Conservation (phyloP, 2,113 vertebrate genomes). For the Thalassarche chlororhynchos region DNA sequence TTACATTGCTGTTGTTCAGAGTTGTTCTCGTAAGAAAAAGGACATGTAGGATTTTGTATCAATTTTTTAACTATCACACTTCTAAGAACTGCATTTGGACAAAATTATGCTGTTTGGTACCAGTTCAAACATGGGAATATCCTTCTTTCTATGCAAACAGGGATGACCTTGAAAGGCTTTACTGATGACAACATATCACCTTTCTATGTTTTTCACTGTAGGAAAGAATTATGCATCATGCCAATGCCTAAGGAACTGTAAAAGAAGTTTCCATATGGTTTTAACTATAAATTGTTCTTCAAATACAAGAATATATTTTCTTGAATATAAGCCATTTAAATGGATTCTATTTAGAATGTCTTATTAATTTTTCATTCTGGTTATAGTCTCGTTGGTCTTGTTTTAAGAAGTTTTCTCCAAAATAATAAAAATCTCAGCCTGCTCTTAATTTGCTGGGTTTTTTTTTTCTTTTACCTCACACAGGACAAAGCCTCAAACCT, state of each 20-base stretch:
- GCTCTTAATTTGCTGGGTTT: not conserved
- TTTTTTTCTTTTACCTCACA: not conserved
- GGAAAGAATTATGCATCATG: not conserved
- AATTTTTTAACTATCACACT: not conserved
- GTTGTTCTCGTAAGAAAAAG: not conserved
- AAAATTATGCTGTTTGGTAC: not conserved
- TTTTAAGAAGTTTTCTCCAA: not conserved
- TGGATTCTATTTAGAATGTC: not conserved
- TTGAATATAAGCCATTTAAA: conserved; percentile 2
- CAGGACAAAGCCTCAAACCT: not conserved
- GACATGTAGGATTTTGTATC: not conserved
- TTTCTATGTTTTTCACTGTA: not conserved
- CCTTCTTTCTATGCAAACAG: not conserved
- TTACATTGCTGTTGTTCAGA: not conserved
- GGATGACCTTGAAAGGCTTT: not conserved
- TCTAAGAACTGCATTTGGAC: not conserved
- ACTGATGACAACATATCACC: not conserved
- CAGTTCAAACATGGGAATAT: not conserved
- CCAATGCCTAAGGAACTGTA: not conserved
- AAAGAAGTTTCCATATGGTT: conserved; percentile 9
- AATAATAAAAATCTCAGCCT: not conserved
- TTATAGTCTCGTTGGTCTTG: not conserved
- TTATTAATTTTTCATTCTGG: conserved; percentile 19
- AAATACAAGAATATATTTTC: not conserved
- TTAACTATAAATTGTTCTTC: not conserved